Percentiles rank a stretch among this genome's conserved stretches.
These are phyloP conservation scores for Galbula dea DNA, from an alignment of 2,113 vertebrate species.

Conservation along the genomic window DNA sequence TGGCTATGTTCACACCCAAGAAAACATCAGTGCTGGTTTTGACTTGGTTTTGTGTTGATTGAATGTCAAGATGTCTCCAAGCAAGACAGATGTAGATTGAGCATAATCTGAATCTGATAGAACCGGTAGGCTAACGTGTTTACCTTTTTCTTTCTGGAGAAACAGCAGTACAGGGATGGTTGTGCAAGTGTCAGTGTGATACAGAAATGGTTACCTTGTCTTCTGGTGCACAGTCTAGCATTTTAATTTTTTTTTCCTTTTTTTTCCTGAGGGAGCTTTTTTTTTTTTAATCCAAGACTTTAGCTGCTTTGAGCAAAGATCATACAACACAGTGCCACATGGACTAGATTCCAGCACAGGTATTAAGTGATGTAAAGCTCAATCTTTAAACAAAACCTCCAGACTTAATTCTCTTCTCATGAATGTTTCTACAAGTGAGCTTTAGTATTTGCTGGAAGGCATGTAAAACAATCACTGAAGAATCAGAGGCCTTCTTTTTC, in stretches of 20 bases:
- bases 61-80: background rate
- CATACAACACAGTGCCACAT: background rate
- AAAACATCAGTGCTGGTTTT: background rate
- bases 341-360: background rate
- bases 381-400: background rate
- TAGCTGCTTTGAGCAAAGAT: background rate
- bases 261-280: background rate
- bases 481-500: background rate
- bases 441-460: background rate
- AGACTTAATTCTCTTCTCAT: background rate
- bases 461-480: background rate
- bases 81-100: background rate
- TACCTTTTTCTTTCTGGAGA: background rate
- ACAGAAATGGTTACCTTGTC: background rate
- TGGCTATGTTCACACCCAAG: background rate
- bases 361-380: background rate
- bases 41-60: background rate
- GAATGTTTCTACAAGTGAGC: background rate
- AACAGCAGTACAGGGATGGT: background rate
- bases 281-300: background rate
- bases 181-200: background rate
- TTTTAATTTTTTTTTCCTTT: background rate
- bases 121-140: background rate
- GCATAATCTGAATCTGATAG: background rate
- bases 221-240: background rate